phyloP scores from a whole-genome alignment of 2,888 invertebrate genomes.

The Psococerastis gibbosa region DNA sequence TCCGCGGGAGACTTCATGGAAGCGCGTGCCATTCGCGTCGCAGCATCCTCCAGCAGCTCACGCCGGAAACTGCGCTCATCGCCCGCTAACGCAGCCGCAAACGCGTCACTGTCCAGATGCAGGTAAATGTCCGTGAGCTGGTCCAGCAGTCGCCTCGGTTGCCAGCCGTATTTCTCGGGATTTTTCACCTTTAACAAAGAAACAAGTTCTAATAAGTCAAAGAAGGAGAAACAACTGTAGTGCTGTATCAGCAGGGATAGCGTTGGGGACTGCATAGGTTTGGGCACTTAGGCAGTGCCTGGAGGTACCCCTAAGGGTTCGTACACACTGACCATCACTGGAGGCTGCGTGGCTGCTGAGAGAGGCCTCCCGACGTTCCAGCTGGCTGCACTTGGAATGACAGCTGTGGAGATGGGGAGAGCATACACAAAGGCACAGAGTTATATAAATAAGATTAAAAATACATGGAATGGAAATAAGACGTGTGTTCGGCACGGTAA shows the following conservation, averaged over 20 bases:
- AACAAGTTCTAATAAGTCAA: conserved; percentile 5
- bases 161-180: conserved; percentile 94
- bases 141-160: conserved; percentile 75
- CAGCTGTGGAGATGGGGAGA: too few species aligned
- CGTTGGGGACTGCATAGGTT: too few species aligned
- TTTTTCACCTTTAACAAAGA: conserved; percentile 49
- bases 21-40: conserved; percentile 57
- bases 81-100: conserved; percentile 79
- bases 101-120: conserved; percentile 80
- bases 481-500: too few species aligned
- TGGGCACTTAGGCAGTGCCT: too few species aligned
- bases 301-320: too few species aligned
- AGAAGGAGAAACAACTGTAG: conserved; percentile 4
- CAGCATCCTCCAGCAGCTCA: conserved; percentile 82
- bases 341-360: too few species aligned
- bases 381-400: too few species aligned
- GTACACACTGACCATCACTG: too few species aligned
- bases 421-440: too few species aligned
- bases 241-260: background rate
- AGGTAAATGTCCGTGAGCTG: conserved; percentile 93
- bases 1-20: conserved; percentile 70
- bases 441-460: too few species aligned
- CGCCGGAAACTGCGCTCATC: conserved; percentile 94
- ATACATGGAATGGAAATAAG: too few species aligned
- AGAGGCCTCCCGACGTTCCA: too few species aligned